Conservation (phyloP, 92 coral and sea anemone genomes). For the Paragorgia papillata region DNA sequence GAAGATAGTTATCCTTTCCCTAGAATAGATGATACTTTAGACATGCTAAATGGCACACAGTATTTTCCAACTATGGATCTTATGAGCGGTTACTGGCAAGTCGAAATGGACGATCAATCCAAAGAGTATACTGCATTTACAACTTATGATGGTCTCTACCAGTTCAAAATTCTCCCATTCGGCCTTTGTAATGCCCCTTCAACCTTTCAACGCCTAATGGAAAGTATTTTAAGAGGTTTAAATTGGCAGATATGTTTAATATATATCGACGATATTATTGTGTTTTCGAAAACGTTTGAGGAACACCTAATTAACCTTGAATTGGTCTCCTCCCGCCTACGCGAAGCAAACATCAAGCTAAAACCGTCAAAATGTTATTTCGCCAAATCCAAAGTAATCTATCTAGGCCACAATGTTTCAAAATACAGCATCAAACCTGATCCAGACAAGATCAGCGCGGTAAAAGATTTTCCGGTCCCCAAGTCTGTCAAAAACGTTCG, state of each 20-base stretch:
- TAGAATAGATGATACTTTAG: slow-evolving; percentile 28
- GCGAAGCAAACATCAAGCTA: slow-evolving; percentile 57
- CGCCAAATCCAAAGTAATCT: slow-evolving; percentile 31
- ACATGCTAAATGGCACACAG: slow-evolving; percentile 26
- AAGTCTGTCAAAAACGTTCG: slow-evolving; percentile 15
- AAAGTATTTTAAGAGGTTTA: slow-evolving; percentile 17
- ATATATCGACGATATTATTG: slow-evolving; percentile 26
- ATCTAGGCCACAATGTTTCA: slow-evolving; percentile 55
- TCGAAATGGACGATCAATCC: slow-evolving; percentile 16
- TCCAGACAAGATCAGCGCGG: slow-evolving; percentile 58
- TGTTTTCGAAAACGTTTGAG: slow-evolving; percentile 42
- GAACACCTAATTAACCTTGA: slow-evolving; percentile 46
- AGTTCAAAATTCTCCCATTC: slow-evolving; percentile 19
- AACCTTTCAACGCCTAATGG: slow-evolving; percentile 29
- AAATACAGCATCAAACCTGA: slow-evolving; percentile 50
- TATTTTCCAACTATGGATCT: slow-evolving; percentile 44
- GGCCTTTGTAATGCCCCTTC: slow-evolving; percentile 35
- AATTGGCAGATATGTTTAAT: slow-evolving; percentile 30
- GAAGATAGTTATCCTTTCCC: slow-evolving; percentile 57
- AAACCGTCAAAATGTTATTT: slow-evolving; percentile 65
- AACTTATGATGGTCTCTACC: slow-evolving; percentile 12
- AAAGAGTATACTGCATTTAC: slow-evolving; percentile 32
- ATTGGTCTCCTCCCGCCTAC: slow-evolving; percentile 44
- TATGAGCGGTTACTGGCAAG: slow-evolving; percentile 51
- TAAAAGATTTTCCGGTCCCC: slow-evolving; percentile 47